These are phyloP conservation scores for Acropternis orthonyx DNA, from an alignment of 2,797 vertebrate species.

Conservation along the genomic window DNA sequence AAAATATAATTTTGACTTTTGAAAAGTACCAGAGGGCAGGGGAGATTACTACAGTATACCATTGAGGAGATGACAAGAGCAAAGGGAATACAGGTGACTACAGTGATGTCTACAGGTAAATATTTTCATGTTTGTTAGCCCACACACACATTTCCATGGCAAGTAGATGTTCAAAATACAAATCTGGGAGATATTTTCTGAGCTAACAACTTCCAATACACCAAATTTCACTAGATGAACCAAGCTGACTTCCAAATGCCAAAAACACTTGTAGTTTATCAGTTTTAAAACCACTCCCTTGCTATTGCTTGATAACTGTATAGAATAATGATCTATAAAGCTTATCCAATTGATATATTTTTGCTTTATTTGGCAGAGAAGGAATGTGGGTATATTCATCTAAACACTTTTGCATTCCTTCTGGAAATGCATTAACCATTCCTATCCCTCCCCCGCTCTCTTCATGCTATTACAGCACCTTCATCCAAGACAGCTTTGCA, in stretches of 20 bases:
- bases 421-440: constrained; percentile 17
- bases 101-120: background rate
- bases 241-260: background rate
- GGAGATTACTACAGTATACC: background rate
- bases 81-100: background rate
- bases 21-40: background rate
- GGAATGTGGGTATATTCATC: background rate
- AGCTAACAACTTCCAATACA: background rate
- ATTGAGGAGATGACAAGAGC: background rate
- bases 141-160: background rate
- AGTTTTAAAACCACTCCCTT: background rate
- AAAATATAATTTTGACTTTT: constrained; percentile 29
- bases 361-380: constrained; percentile 4
- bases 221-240: background rate
- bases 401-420: background rate
- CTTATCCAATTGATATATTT: background rate
- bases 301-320: background rate
- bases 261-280: background rate
- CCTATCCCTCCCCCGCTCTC: background rate
- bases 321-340: background rate
- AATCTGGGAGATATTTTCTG: background rate
- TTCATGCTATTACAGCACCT: background rate
- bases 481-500: background rate
- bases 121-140: background rate
- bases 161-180: background rate